Evolutionary conservation across 2,113 vertebrate species (phyloP).

Genomic region (Apodemus speciosus): DNA sequence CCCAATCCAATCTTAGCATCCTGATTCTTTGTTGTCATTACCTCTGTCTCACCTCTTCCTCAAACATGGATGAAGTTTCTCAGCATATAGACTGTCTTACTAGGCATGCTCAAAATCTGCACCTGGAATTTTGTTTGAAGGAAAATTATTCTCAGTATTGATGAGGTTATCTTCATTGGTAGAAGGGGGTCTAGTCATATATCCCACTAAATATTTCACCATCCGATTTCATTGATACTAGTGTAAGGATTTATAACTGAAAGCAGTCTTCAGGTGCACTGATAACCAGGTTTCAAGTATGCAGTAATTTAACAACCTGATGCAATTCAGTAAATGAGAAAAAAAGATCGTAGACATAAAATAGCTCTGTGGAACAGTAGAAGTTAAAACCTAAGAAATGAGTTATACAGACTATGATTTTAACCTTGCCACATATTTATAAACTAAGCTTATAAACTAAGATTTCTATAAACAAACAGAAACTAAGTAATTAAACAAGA

Average conservation of each 20-base stretch:
- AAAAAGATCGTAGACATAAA: neutral
- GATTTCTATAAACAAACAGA: conserved; percentile 3
- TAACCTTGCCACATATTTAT: conserved; percentile 15
- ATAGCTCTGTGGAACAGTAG: neutral
- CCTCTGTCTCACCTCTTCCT: neutral
- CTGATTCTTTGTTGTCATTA: neutral
- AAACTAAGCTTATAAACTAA: conserved; percentile 27
- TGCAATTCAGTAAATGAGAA: conserved; percentile 6
- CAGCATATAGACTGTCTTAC: neutral
- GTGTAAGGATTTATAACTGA: neutral
- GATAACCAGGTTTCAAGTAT: neutral
- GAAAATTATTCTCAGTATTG: neutral
- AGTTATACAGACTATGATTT: conserved; percentile 4
- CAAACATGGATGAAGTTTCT: neutral
- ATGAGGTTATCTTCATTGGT: neutral
- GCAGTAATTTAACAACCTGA: neutral
- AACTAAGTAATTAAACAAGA: conserved; percentile 22
- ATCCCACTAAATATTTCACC: neutral
- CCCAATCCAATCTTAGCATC: neutral
- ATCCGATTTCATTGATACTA: neutral
- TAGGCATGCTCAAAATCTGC: neutral
- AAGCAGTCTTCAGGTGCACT: neutral
- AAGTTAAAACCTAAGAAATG: conserved; percentile 19
- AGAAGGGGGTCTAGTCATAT: neutral
- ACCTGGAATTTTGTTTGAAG: neutral